Evolutionary conservation across 2,888 invertebrate genomes (phyloP), one percentile per base, ranked within the genome.

Genomic region (Boloria euphrosyne): DNA sequence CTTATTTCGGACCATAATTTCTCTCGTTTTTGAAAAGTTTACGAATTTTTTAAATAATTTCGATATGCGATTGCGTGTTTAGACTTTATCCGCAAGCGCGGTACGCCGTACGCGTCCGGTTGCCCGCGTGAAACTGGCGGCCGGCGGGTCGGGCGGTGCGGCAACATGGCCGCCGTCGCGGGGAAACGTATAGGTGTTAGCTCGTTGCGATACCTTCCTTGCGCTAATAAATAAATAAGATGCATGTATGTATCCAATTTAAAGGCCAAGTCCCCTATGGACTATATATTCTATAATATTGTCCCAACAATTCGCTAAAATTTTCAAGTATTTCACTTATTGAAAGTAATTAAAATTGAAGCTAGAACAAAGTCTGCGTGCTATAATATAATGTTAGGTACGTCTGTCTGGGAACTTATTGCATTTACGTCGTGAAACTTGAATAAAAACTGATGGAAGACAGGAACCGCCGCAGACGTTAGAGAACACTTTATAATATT

Each of bases 51-150:
- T 7, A 2, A 38, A 38, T 38, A 69, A 68, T 70, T 75, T 72
- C 18, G 65, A 68, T 74, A 79, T 81, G 78, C 77, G 76, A 70
- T 74, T 75, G 76, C 78, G 71, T 67, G 67, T 47, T 6, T 67
- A 72, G 68, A 66, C 52, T 38, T 18, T 31, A 16, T 51, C 16
- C 57, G 80, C 77, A 74, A 72, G 70, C 71, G 74, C 65, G 68
- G 76, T 73, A 79, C 77, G 80, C 83, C 83, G 73, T 79, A 77
- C 77, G 80, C 86, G 86, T 84, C 78, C 79, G 84, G 82, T 78
- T 76, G 89, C 78, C 86, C 87, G 90, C 89, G 90, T 82, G 78
- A 86, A 85, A 91, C 90, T 90, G 90, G 84, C 90, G 86, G 80
- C 83, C 74, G 74, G 75, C 63, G 67, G 73, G 62, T 70, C 64